These are phyloP conservation scores for Chrysolina haemoptera DNA, from an alignment of 2,888 invertebrate genomes.

Conservation along the genomic window DNA sequence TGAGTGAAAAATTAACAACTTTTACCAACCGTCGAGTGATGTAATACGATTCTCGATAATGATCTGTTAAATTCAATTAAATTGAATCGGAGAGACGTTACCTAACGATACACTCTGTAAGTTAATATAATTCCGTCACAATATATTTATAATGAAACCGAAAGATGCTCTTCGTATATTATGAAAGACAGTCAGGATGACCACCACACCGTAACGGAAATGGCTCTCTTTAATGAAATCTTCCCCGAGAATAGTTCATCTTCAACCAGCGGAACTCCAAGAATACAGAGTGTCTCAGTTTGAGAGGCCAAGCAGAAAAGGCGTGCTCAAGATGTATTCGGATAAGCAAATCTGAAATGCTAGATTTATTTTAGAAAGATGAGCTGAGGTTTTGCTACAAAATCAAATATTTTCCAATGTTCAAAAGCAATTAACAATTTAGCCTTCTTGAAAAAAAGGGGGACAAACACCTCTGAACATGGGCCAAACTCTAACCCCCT, in stretches of 20 bases:
- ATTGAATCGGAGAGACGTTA: conserved; percentile 41
- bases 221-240: conserved; percentile 66
- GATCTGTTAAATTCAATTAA: conserved; percentile 47
- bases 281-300: too few species aligned
- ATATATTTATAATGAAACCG: conserved; percentile 8
- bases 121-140: conserved; percentile 39
- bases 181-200: conserved; percentile 52
- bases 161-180: conserved; percentile 36
- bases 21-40: conserved; percentile 38
- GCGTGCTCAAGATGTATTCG: too few species aligned
- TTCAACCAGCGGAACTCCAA: conserved; percentile 62
- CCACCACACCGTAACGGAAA: conserved; percentile 61
- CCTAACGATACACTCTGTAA: conserved; percentile 35
- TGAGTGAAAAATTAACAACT: conserved; percentile 30
- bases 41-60: conserved; percentile 37
- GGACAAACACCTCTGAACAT: too few species aligned
- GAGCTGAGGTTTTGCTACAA: too few species aligned
- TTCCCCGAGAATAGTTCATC: conserved; percentile 63
- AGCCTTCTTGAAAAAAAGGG: too few species aligned
- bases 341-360: too few species aligned
- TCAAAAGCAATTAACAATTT: too few species aligned
- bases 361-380: too few species aligned
- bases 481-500: too few species aligned
- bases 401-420: too few species aligned
- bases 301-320: not conserved